Evolutionary conservation across 2,113 vertebrate genomes (phyloP).

Genomic region (Saguinus midas): DNA sequence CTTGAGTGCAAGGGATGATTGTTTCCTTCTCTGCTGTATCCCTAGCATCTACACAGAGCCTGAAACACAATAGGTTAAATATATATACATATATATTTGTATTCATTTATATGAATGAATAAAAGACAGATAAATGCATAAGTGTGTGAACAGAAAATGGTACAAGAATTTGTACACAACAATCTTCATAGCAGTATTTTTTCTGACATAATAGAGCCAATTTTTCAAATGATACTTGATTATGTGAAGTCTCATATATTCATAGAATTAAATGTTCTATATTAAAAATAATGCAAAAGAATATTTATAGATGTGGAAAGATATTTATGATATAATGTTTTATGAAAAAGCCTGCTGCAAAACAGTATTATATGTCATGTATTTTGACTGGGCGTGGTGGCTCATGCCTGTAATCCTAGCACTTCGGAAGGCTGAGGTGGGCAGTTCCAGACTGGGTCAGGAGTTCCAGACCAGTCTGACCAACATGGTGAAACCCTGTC

Average conservation of each 20-base stretch:
- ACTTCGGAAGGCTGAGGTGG: too few species aligned
- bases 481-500: too few species aligned
- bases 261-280: neutral
- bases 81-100: neutral
- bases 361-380: neutral
- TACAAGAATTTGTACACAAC: neutral
- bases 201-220: slow-evolving; percentile 25
- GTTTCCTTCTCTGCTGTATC: neutral
- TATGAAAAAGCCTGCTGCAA: neutral
- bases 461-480: too few species aligned
- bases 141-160: neutral
- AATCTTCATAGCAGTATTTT: neutral
- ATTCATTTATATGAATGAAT: too few species aligned
- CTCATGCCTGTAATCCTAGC: too few species aligned
- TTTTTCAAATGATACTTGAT: neutral
- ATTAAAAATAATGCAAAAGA: neutral
- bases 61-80: neutral
- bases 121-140: too few species aligned
- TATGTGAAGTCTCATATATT: neutral
- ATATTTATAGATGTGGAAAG: neutral
- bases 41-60: neutral
- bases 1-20: neutral
- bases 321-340: neutral
- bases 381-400: neutral
- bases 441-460: too few species aligned